Base-by-base conservation (phyloP, 2,113 vertebrate species). In the Tupaia tana region DNA sequence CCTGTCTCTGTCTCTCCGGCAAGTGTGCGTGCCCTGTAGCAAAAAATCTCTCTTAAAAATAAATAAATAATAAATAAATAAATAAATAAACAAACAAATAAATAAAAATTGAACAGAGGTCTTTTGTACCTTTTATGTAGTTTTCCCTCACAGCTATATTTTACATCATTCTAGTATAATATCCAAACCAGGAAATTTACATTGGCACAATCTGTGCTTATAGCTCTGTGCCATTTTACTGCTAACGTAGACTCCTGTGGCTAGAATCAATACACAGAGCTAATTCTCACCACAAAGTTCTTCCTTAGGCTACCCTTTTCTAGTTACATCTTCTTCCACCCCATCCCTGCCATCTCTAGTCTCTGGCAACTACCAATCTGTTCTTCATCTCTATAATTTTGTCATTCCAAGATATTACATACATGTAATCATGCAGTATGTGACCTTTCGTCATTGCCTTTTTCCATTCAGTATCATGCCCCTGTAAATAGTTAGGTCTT, bases 221-320 rank as follows among this genome's bases (percentile, higher is more conserved):
- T 18, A 27, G 43, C 22, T 96, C 61, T 74, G 14, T 75, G 9
- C 27, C 66, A 31, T 78, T 93, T 93, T 84, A 61, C 29, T 43
- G n/a, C 24, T 22, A 61, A 27, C 70, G 14, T n/a, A 63, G 73
- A 11, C 79, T 94, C 63, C 31, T 66, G 2, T 84, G 77, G 59
- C 77, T 71, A 90, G 67, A 90, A 78, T 61, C 73, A 90, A 96
- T 27, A 81, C 67, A 85, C 11, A 77, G n/a, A 95, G 71, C 58
- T 93, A 58, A 43, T 43, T 43, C 43, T 85, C 27, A 54, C 20
- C 90, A 91, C 70, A 77, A 77, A 91, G 9, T 27, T 71, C 31
- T 54, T 56, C 70, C 56, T 85, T 8, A 3, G 0, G 6, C 9
- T 63, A 29, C 2, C 19, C 66, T 67, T 93, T 80, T 24, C 19